These are phyloP conservation scores for Cataglyphis rosenhaueri DNA, from an alignment of 2,888 invertebrate species.

Conservation along the genomic window DNA sequence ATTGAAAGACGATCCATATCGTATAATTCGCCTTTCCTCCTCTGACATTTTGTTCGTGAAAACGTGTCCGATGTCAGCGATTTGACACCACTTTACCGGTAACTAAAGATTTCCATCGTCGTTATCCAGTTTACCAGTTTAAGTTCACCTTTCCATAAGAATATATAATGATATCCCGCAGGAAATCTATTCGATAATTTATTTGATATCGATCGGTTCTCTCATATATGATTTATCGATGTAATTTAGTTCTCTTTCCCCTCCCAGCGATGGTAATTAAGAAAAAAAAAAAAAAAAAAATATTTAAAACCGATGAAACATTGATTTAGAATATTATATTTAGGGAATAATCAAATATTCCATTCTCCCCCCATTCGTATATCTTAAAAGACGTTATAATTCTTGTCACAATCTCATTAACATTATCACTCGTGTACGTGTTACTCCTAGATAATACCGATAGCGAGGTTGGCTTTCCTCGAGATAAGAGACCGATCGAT, in stretches of 20 bases:
- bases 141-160: background rate
- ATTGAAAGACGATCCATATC: constrained; percentile 45
- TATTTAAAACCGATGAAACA: background rate
- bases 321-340: background rate
- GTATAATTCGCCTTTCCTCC: constrained; percentile 11
- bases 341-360: background rate
- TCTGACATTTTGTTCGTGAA: constrained; percentile 29
- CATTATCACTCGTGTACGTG: constrained; percentile 6
- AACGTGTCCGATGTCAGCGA: constrained; percentile 27
- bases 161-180: background rate
- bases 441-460: background rate
- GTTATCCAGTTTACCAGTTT: constrained; percentile 30
- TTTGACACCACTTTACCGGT: constrained; percentile 30
- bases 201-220: background rate
- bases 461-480: background rate
- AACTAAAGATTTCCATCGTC: constrained; percentile 16
- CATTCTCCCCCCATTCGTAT: background rate
- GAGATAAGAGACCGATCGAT: constrained; percentile 40
- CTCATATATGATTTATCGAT: background rate
- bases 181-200: background rate
- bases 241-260: background rate
- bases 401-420: constrained; percentile 16
- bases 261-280: background rate
- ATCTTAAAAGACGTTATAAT: constrained; percentile 1
- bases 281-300: background rate